These are phyloP conservation scores for Drosophila differens DNA, from an alignment of 2,888 invertebrate species.

Conservation along the genomic window DNA sequence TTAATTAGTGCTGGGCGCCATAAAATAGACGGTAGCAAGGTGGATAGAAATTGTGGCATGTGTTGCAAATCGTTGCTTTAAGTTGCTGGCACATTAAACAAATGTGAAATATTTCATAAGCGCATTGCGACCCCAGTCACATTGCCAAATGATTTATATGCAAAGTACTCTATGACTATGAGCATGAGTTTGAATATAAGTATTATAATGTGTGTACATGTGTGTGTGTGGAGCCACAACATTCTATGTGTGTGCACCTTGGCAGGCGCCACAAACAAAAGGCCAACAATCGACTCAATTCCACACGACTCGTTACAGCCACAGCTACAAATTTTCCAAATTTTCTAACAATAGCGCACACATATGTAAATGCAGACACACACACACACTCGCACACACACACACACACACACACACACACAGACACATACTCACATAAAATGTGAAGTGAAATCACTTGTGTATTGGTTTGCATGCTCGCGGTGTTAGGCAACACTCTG, in stretches of 20 bases:
- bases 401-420: conserved; percentile 4
- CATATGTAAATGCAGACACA: conserved; percentile 6
- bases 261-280: conserved; percentile 53
- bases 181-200: conserved; percentile 31
- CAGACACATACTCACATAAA: conserved; percentile 13
- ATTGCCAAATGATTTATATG: conserved; percentile 76
- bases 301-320: conserved; percentile 45
- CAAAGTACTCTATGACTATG: conserved; percentile 52
- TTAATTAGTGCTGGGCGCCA: conserved; percentile 64
- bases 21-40: conserved; percentile 4
- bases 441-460: conserved; percentile 48
- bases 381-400: neutral
- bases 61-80: conserved; percentile 43
- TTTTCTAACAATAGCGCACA: conserved; percentile 49
- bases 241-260: conserved; percentile 32
- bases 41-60: conserved; percentile 5
- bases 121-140: conserved; percentile 71
- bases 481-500: conserved; percentile 7
- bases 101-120: conserved; percentile 71
- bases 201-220: conserved; percentile 12
- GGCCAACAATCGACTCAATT: conserved; percentile 57
- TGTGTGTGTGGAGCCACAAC: conserved; percentile 1
- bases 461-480: conserved; percentile 34
- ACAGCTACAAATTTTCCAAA: conserved; percentile 54
- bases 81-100: conserved; percentile 65